Evolutionary conservation across 64 coral and sea anemone genomes (phyloP), one percentile per base, ranked within the genome.

Genomic region (Dendronephthya gigantea): DNA sequence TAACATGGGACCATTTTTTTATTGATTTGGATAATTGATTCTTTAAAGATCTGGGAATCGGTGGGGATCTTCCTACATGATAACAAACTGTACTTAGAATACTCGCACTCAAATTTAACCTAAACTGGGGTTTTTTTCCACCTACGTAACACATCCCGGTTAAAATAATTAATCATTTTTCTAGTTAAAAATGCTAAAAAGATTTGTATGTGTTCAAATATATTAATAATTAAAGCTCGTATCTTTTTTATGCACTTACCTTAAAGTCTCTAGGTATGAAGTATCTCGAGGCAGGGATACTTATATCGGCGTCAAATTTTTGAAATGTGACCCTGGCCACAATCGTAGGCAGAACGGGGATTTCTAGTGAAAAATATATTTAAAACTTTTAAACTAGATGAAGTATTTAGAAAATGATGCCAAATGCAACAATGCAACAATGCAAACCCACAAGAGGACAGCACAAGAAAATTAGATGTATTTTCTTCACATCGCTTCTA

Each of bases 221-320:
- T 27, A 48, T 2, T 68, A 14, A 16, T 23, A 28, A 38, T 89
- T 62, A 13, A 10, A 30, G 11, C 39, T 37, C 49, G 0, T 19
- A 50, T 7, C n/a, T n/a, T n/a, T 55, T 4, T 0, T 33, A 27
- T 83, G 32, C 30, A 87, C 90, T 40, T 62, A 97, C 94, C 91
- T 97, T 97, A 88, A 93, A 97, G 83, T 97, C 94, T 87, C 94
- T 83, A 65, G 94, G 94, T 81, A 97, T 97, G 84, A 97, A 93
- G 40, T 93, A 97, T 89, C 91, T 97, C 31, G 91, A 97, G 17
- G 87, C 82, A 48, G 94, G 91, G 85, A 97, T 97, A 29, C 87
- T 87, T 17, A 87, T 87, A 70, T 89, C 89, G 9, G 90, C 56
- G 69, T 88, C 90, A 87, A 97, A 97, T 29, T 93, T 89, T 88